A percentile compares a stretch with the other conserved stretches of the same genome.
Conservation (phyloP, 2,113 vertebrate genomes). For the Anguilla japonica region DNA sequence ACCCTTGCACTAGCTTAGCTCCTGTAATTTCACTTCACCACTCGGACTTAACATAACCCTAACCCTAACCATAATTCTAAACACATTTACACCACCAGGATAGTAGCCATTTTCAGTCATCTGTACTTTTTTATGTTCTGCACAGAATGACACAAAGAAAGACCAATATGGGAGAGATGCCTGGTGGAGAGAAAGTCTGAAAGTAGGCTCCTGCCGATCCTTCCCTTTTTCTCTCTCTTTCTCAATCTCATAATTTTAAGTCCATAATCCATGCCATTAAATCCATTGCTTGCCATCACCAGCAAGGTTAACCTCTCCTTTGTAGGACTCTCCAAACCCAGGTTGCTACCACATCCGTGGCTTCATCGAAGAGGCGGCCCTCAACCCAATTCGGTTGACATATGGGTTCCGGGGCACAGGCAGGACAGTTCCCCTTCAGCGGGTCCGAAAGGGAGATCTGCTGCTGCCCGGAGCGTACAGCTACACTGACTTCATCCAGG, state of each 20-base stretch:
- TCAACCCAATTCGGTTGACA: conserved; percentile 66
- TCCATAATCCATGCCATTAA: not conserved
- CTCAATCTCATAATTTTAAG: conserved; percentile 13
- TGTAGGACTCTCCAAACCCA: conserved; percentile 63
- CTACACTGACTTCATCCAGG: conserved; percentile 57
- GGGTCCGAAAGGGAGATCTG: conserved; percentile 44
- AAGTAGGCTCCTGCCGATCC: conserved; percentile 52
- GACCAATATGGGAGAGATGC: conserved; percentile 52
- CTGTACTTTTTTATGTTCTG: conserved; percentile 16
- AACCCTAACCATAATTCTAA: no score
- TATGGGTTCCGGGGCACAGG: conserved; percentile 70
- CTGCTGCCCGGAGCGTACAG: conserved; percentile 58
- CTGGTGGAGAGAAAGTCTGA: conserved; percentile 68
- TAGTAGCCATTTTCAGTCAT: not conserved
- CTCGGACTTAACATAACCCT: no score
- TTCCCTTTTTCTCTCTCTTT: not conserved
- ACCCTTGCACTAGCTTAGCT: no score
- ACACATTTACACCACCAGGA: not conserved
- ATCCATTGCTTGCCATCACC: not conserved
- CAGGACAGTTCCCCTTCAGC: conserved; percentile 47
- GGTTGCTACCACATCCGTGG: conserved; percentile 62
- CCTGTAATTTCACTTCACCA: no score
- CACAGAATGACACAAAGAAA: conserved; percentile 51
- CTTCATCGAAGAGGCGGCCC: conserved; percentile 70
- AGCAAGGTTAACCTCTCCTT: not conserved